Conservation (phyloP, 1,140 invertebrate species). For the Drosophila cardini region DNA sequence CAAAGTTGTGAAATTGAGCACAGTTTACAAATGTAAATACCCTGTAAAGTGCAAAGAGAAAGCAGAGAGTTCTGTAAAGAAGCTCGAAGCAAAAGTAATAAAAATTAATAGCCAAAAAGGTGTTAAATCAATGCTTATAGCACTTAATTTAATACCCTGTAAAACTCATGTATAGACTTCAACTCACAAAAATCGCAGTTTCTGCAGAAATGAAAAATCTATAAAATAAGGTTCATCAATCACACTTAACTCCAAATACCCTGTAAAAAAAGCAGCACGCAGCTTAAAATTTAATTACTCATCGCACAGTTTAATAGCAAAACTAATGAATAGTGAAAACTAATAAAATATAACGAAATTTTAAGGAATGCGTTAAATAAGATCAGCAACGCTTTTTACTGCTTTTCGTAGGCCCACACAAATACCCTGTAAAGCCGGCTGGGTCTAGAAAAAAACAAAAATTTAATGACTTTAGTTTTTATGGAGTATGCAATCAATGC, state of each 20-base stretch:
- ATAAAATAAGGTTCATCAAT: too few relatives aligned
- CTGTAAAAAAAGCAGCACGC: neutral
- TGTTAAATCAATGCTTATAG: too few relatives aligned
- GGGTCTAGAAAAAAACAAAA: slow-evolving; percentile 6
- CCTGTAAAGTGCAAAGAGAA: neutral
- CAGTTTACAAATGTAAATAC: slow-evolving; percentile 2
- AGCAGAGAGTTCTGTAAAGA: neutral
- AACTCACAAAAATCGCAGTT: too few relatives aligned
- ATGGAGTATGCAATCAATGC: neutral
- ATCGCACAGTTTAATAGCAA: neutral
- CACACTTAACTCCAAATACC: too few relatives aligned
- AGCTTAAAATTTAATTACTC: neutral
- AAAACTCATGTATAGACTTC: too few relatives aligned
- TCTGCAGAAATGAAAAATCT: too few relatives aligned
- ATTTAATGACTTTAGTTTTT: slow-evolving; percentile 7
- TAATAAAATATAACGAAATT: slow-evolving; percentile 4
- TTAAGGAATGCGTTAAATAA: slow-evolving; percentile 4
- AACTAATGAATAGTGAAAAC: slow-evolving; percentile 9
- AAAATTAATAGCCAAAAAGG: too few relatives aligned
- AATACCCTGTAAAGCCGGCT: neutral
- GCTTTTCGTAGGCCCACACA: neutral
- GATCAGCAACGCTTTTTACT: slow-evolving; percentile 6
- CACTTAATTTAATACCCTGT: too few relatives aligned
- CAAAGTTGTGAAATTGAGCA: slow-evolving; percentile 3
- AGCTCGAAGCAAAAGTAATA: neutral